These are phyloP conservation scores for Mamestra brassicae DNA, from an alignment of 2,888 invertebrate species.

Conservation along the genomic window DNA sequence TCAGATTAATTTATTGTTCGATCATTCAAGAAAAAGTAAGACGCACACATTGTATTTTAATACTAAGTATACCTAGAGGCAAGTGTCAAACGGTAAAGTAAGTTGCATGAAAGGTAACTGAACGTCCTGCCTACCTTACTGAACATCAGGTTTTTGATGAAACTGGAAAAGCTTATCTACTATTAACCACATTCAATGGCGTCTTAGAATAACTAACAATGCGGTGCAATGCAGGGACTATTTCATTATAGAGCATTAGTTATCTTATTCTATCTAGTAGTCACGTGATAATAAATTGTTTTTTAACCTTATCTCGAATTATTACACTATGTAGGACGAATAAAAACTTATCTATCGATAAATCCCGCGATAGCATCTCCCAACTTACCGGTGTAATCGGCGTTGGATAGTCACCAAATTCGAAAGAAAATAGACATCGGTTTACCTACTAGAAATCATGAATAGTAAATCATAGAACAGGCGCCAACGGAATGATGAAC, in stretches of 20 bases:
- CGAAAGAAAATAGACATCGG: constrained; percentile 17
- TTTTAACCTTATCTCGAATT: constrained; percentile 50
- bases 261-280: constrained; percentile 13
- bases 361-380: constrained; percentile 28
- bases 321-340: constrained; percentile 19
- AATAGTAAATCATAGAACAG: constrained; percentile 59
- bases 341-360: constrained; percentile 40
- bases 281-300: constrained; percentile 38
- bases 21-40: not conserved
- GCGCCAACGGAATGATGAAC: constrained; percentile 62
- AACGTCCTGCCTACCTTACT: not conserved
- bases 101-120: not conserved
- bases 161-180: not conserved
- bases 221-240: not conserved
- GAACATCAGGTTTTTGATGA: not conserved
- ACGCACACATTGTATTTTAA: not conserved
- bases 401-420: not conserved
- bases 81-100: not conserved
- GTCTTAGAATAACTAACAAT: not conserved
- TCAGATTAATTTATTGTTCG: not conserved
- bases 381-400: not conserved
- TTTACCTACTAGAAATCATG: constrained; percentile 39
- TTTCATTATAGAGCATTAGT: constrained; percentile 6
- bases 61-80: not conserved
- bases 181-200: too few species aligned